Evolutionary conservation across 2,797 vertebrate species (phyloP), one percentile per base, ranked within the genome.

Genomic region (Dendrocincla fuliginosa): DNA sequence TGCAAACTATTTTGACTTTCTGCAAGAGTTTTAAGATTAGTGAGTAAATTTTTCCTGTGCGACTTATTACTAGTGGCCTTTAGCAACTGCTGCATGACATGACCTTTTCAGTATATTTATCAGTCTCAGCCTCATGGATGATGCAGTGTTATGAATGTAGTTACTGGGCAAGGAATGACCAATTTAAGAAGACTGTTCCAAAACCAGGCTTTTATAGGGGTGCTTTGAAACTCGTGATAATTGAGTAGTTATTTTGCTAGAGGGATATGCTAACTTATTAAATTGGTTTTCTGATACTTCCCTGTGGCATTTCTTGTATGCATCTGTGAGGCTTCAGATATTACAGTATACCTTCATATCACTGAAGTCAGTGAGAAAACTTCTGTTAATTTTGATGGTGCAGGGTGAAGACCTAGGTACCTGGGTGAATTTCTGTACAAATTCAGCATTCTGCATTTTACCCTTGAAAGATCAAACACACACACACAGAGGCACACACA

Each of bases 41-140:
- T 64, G 47, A 84, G 74, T 87, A 83, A 81, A 83, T 95, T 77
- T 94, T 93, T 83, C 64, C 64, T 61, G 32, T 42, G 16, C 80
- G 80, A 82, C 41, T 92, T 91, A 78, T 78, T 90, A 68, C 69
- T 74, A 87, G 39, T 95, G 90, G 80, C 67, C 85, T 86, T 79
- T 87, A 90, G 90, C 70, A 76, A 64, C 32, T 71, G 28, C 47
- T 93, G 56, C 52, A 61, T 65, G 86, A 61, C 46, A 25, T 92
- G 84, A 95, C 84, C 82, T 96, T 95, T 95, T 84, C 90, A 83
- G 53, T 25, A 19, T 71, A 90, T 84, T 94, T 94, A 89, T 91
- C 64, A 81, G 64, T 56, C 37, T 76, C 35, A 88, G 25, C 22
- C 5, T 57, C 60, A 37, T 5, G 27, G 80, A 79, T 41, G 47